Conservation (phyloP, 37 sponge, comb jelly and placozoan species). For the Bolinopsis microptera region DNA sequence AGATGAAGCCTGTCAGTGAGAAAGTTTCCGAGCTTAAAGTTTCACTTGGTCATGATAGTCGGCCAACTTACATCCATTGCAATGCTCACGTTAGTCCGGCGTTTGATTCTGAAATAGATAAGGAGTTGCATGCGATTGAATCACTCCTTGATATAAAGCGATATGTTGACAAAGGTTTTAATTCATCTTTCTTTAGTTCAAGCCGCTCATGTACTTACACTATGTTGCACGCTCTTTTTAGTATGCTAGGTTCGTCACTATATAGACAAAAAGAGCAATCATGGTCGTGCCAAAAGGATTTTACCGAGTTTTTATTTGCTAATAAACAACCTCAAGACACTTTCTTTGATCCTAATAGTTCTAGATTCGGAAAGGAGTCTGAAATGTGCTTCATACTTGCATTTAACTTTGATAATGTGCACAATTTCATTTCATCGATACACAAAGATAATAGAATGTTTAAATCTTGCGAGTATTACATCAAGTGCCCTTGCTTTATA, state of each 20-base stretch:
- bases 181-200: not conserved
- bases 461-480: not conserved
- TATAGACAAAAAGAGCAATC: not conserved
- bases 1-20: too few relatives aligned
- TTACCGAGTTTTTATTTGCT: not conserved
- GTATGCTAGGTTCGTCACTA: not conserved
- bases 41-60: too few relatives aligned
- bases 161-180: not conserved
- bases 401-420: not conserved
- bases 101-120: too few relatives aligned
- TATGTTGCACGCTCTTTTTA: not conserved
- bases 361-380: not conserved
- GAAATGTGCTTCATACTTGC: slow-evolving; percentile 32
- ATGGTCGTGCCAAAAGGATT: not conserved
- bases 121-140: too few relatives aligned
- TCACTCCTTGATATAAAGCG: too few relatives aligned
- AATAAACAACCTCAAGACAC: not conserved
- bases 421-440: not conserved
- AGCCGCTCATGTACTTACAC: not conserved
- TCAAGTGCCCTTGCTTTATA: not conserved
- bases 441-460: not conserved
- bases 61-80: too few relatives aligned
- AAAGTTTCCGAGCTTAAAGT: too few relatives aligned
- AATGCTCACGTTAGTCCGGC: too few relatives aligned
- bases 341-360: not conserved